Conservation (phyloP, 2,113 vertebrate genomes). For the Poeciliopsis turrubarensis region DNA sequence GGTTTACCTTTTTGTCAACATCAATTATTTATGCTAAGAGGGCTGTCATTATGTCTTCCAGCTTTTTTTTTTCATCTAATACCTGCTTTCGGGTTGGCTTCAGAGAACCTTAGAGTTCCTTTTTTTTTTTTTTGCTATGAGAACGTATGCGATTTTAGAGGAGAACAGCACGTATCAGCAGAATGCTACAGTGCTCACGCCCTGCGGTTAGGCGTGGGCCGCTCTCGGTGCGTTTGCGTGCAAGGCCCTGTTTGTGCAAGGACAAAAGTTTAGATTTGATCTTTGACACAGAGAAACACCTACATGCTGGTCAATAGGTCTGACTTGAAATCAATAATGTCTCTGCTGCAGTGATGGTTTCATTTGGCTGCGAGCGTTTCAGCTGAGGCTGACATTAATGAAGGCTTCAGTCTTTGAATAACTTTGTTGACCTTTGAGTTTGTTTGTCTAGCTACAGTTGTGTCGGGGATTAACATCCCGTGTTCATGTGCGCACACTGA, state of each 20-base stretch:
- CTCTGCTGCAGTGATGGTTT: neutral
- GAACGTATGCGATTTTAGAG: neutral
- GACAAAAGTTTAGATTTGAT: constrained; percentile 49
- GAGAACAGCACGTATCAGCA: neutral
- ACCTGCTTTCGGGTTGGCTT: neutral
- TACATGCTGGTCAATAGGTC: constrained; percentile 35
- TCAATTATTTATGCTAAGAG: neutral
- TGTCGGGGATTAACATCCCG: neutral
- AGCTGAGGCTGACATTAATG: neutral
- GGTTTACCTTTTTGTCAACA: neutral
- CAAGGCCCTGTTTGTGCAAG: constrained; percentile 39
- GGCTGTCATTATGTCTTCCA: neutral
- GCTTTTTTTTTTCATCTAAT: no score
- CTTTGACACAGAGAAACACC: constrained; percentile 1
- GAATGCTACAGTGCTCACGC: constrained; percentile 59
- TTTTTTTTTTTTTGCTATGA: neutral
- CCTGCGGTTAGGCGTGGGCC: constrained; percentile 56
- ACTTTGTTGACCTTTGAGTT: constrained; percentile 12
- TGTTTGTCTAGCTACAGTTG: neutral
- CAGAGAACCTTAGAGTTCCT: neutral
- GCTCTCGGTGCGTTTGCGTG: neutral
- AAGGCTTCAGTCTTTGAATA: neutral
- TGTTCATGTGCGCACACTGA: neutral
- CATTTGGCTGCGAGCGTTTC: neutral
- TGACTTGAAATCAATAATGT: constrained; percentile 41